Conservation (phyloP, 1,140 invertebrate genomes). For the Musca vetustissima region DNA sequence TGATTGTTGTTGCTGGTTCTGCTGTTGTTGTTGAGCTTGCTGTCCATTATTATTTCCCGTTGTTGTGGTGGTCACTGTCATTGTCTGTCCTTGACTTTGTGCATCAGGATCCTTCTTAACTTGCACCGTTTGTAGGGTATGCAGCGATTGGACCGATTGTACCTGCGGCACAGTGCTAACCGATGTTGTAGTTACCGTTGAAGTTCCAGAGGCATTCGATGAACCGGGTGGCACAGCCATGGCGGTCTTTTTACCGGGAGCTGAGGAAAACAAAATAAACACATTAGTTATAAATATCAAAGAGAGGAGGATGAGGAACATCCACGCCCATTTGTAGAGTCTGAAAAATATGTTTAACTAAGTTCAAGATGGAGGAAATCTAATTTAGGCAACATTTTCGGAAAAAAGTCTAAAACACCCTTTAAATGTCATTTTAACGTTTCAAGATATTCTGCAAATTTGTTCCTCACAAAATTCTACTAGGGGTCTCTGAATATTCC, state of each 20-base stretch:
- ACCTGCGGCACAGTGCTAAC: conserved; percentile 43
- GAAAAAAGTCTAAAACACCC: no score
- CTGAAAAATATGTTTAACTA: no score
- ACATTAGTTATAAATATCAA: no score
- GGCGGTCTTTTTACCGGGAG: conserved; percentile 41
- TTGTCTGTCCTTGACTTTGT: conserved; percentile 42
- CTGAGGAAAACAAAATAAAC: conserved; percentile 28
- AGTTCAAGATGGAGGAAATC: no score
- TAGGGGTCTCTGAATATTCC: no score
- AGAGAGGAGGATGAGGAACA: no score
- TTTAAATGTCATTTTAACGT: no score
- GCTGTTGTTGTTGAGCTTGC: conserved; percentile 37
- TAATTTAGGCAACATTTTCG: no score
- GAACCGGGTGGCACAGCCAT: conserved; percentile 30
- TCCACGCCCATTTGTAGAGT: no score
- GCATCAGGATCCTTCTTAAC: conserved; percentile 55
- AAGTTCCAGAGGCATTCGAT: conserved; percentile 31
- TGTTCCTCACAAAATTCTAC: no score
- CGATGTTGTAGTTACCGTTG: conserved; percentile 34
- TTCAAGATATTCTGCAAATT: no score
- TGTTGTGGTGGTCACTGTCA: conserved; percentile 38
- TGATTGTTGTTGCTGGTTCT: conserved; percentile 35
- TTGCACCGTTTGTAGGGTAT: conserved; percentile 51
- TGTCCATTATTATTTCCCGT: conserved; percentile 30
- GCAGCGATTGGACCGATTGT: conserved; percentile 51